These are phyloP conservation scores for Pedicia rivosa DNA, from an alignment of 2,888 invertebrate genomes.

Conservation along the genomic window DNA sequence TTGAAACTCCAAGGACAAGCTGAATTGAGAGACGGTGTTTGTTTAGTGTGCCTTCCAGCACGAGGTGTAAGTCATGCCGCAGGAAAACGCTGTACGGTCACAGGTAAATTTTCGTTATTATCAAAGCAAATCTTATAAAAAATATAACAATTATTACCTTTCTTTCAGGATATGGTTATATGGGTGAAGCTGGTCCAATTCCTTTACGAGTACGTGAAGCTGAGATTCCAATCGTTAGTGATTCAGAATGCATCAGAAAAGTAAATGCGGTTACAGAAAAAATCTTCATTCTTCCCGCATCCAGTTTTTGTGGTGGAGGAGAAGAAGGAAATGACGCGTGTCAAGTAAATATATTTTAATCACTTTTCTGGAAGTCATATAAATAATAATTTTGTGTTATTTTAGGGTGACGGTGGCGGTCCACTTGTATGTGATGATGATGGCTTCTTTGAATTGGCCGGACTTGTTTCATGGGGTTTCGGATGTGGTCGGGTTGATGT, in stretches of 20 bases:
- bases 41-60: conserved; percentile 63
- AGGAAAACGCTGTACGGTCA: conserved; percentile 81
- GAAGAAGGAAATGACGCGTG: conserved; percentile 87
- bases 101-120: no score
- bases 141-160: no score
- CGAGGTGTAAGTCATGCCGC: conserved; percentile 77
- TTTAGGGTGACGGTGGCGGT: conserved; percentile 84
- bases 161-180: conserved; percentile 90
- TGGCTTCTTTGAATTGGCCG: conserved; percentile 83
- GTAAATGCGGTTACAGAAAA: conserved; percentile 91
- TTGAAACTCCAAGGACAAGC: conserved; percentile 79
- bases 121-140: no score
- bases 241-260: conserved; percentile 81
- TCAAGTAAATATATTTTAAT: conserved; percentile 45
- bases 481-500: conserved; percentile 86
- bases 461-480: conserved; percentile 90
- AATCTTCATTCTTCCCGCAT: conserved; percentile 82
- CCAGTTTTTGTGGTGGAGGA: conserved; percentile 88
- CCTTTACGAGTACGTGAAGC: conserved; percentile 79
- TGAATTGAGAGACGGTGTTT: conserved; percentile 68
- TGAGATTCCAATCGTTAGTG: conserved; percentile 82
- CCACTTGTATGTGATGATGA: conserved; percentile 86
- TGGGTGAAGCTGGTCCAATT: conserved; percentile 91
- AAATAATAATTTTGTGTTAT: conserved; percentile 7
- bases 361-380: background rate